Conservation (phyloP, 2,888 invertebrate genomes). For the Cosmorhoe ocellata region DNA sequence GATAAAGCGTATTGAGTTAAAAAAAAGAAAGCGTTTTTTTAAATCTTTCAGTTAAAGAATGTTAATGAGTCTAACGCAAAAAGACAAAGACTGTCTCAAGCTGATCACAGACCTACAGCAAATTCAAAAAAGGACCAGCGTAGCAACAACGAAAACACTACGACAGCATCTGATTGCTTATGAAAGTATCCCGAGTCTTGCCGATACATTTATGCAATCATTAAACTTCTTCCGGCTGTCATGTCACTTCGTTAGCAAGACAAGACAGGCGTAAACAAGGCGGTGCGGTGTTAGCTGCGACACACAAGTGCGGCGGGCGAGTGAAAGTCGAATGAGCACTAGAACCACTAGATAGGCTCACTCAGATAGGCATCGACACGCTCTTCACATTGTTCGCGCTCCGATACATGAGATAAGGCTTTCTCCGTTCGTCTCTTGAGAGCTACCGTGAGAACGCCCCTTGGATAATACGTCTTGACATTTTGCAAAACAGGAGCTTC, state of each 20-base stretch:
- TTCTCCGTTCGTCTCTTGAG: constrained; percentile 66
- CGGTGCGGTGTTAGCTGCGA: constrained; percentile 56
- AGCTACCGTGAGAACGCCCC: constrained; percentile 75
- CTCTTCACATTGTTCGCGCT: constrained; percentile 76
- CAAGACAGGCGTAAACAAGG: constrained; percentile 55
- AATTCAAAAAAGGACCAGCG: no score
- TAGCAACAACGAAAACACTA: no score
- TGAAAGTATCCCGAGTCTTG: constrained; percentile 2
- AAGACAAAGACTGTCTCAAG: no score
- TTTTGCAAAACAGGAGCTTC: constrained; percentile 62
- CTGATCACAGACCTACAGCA: no score
- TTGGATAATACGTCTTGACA: constrained; percentile 57
- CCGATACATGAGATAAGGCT: constrained; percentile 77
- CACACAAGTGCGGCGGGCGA: constrained; percentile 46
- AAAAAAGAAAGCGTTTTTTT: no score
- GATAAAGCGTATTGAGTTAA: no score
- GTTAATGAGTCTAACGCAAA: no score
- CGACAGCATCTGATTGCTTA: neutral
- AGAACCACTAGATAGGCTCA: constrained; percentile 61
- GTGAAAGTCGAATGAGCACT: constrained; percentile 73
- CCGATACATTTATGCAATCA: constrained; percentile 34
- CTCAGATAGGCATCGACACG: constrained; percentile 74
- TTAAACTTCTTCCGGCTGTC: constrained; percentile 39
- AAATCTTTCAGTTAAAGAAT: no score
- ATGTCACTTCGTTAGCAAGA: constrained; percentile 54